Evolutionary conservation across 2,113 vertebrate species (phyloP).

Genomic region (Cardinalis cardinalis): DNA sequence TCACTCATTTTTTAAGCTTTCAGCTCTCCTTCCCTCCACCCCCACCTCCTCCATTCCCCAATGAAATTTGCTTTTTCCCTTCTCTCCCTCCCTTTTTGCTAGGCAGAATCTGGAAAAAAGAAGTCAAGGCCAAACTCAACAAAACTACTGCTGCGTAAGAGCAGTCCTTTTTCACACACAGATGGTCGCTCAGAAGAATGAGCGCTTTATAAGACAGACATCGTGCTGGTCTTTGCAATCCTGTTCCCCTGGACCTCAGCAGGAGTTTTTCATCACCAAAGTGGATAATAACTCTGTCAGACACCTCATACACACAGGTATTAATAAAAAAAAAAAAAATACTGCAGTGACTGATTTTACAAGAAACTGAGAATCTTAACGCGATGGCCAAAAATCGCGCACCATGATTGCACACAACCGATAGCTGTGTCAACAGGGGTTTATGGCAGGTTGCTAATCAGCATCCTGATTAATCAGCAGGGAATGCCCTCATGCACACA

Average conservation of each 20-base stretch:
- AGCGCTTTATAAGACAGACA: slow-evolving; percentile 65
- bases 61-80: slow-evolving; percentile 34
- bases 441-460: slow-evolving; percentile 29
- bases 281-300: slow-evolving; percentile 69
- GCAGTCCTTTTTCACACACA: slow-evolving; percentile 60
- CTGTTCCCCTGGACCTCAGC: slow-evolving; percentile 52
- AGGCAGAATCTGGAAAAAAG: slow-evolving; percentile 63
- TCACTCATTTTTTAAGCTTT: slow-evolving; percentile 54
- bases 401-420: neutral
- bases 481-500: neutral
- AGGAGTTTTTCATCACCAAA: slow-evolving; percentile 67
- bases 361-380: slow-evolving; percentile 32
- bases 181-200: slow-evolving; percentile 67
- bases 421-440: slow-evolving; percentile 11
- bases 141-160: slow-evolving; percentile 68
- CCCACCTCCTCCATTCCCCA: slow-evolving; percentile 22
- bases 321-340: slow-evolving; percentile 57
- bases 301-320: slow-evolving; percentile 54
- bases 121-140: slow-evolving; percentile 70
- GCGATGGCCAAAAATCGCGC: neutral
- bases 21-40: neutral
- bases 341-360: slow-evolving; percentile 26
- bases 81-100: slow-evolving; percentile 19
- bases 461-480: neutral
- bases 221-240: slow-evolving; percentile 49